Evolutionary conservation across 2,797 vertebrate genomes (phyloP).

Genomic region (Morelia viridis): DNA sequence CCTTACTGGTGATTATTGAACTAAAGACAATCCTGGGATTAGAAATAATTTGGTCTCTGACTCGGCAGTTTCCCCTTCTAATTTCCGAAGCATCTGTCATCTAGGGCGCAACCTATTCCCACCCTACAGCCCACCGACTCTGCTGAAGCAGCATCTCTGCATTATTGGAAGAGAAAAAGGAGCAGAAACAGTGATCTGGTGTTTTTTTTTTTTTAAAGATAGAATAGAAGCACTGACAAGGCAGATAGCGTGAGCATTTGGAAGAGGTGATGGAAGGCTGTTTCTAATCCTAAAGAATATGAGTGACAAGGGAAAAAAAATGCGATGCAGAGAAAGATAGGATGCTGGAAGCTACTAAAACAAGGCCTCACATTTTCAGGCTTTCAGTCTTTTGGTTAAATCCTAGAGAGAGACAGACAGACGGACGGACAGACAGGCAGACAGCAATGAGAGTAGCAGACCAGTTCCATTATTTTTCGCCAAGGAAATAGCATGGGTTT

Average conservation of each 20-base stretch:
- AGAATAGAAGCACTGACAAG: background rate
- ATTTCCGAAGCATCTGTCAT: conserved; percentile 71
- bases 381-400: no score
- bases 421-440: rapidly evolving
- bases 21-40: conserved; percentile 65
- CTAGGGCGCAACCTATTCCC: conserved; percentile 54
- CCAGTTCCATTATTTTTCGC: no score
- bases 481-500: no score
- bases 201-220: background rate
- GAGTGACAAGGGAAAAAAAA: background rate
- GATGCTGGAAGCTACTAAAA: no score
- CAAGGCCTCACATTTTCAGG: no score
- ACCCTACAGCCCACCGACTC: conserved; percentile 18
- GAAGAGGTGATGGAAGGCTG: background rate
- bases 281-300: background rate
- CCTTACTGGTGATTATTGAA: conserved; percentile 57
- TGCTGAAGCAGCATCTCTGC: conserved; percentile 18
- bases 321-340: background rate
- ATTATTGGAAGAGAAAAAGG: background rate
- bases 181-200: background rate
- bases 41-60: conserved; percentile 67
- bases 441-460: no score
- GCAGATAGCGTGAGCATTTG: background rate
- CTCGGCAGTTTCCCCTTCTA: conserved; percentile 66
- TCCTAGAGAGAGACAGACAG: no score